Percentiles rank a stretch among this genome's conserved stretches.
phyloP scores from a whole-genome alignment of 2,888 invertebrate genomes.

The Campoplex nolae region DNA sequence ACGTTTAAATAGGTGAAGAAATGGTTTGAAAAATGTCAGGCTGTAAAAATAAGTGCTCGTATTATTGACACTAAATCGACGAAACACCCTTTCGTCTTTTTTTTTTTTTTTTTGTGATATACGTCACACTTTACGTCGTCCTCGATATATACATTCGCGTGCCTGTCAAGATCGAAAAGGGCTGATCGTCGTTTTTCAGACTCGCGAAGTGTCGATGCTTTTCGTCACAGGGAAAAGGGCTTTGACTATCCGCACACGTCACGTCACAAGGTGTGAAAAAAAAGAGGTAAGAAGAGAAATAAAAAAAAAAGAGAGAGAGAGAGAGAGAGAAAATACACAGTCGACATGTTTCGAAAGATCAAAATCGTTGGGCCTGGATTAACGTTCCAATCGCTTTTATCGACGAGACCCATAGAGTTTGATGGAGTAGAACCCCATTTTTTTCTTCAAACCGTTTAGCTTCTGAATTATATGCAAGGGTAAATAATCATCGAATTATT shows the following conservation, averaged over 20 bases:
- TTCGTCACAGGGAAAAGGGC: slow-evolving; percentile 43
- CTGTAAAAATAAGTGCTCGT: neutral
- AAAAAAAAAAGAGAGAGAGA: slow-evolving; percentile 2
- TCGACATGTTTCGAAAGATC: slow-evolving; percentile 13
- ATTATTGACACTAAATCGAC: neutral
- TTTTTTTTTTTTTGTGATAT: slow-evolving; percentile 23
- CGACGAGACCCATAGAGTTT: neutral
- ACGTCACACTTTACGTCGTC: slow-evolving; percentile 57
- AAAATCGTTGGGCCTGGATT: slow-evolving; percentile 44
- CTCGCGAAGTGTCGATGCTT: slow-evolving; percentile 26
- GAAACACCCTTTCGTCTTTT: neutral
- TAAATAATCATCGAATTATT: neutral
- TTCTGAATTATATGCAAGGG: slow-evolving; percentile 2
- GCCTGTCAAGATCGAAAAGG: slow-evolving; percentile 50
- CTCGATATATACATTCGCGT: slow-evolving; percentile 35
- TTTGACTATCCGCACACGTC: slow-evolving; percentile 18
- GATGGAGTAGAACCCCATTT: slow-evolving; percentile 5
- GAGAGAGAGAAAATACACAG: slow-evolving; percentile 39
- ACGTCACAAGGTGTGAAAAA: slow-evolving; percentile 38
- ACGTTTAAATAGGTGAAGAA: neutral
- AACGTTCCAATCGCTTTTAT: slow-evolving; percentile 42
- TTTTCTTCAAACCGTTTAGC: neutral
- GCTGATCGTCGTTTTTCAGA: slow-evolving; percentile 13
- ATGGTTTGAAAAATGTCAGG: no score
- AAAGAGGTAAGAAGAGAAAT: slow-evolving; percentile 9